Evolutionary conservation across 1,140 invertebrate species (phyloP), one percentile per base, ranked within the genome.

Genomic region (Sarcophaga peregrina): DNA sequence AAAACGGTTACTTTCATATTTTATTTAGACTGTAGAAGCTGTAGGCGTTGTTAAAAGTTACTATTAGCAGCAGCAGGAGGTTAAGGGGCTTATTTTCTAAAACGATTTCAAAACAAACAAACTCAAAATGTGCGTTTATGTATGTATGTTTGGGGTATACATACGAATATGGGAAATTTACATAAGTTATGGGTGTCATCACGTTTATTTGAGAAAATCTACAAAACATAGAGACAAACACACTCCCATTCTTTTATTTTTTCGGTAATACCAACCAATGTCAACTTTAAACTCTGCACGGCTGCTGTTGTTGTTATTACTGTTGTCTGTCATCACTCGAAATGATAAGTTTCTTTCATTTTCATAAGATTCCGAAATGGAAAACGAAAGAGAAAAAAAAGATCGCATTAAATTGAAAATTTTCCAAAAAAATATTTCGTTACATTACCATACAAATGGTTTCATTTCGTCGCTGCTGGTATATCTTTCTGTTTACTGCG

Each of bases 121-220:
- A 37, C 4, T 2, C 25, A 37, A 37, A 37, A 37, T 4, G 25
- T 37, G 25, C 4, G 25, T n/a, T n/a, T n/a, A n/a, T 75, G 73
- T 75, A 46, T 15, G 47, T 15, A 2, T 62, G 58, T 17, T 5
- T n/a, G 13, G 25, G 25, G 25, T 37, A n/a, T n/a, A 37, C 25
- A 37, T 37, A 37, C 1, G 25, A 37, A 15, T 62, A 62, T 76
- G 11, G 11, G 74, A 76, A 76, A 76, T 76, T 47, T 76, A 76
- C 74, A 76, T 76, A 76, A 76, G 74, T 76, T 76, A 76, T 76
- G 74, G 45, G 74, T 76, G 74, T 76, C 74, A 76, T 48, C 74
- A 76, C 47, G 62, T 20, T 68, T 68, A 25, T 25, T 37, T 68
- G 62, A 20, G 20, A 68, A 68, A 20, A 20, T 25, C 15, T 25